Evolutionary conservation across 2,797 vertebrate species (phyloP).

Genomic region (Periophthalmus magnuspinnatus): DNA sequence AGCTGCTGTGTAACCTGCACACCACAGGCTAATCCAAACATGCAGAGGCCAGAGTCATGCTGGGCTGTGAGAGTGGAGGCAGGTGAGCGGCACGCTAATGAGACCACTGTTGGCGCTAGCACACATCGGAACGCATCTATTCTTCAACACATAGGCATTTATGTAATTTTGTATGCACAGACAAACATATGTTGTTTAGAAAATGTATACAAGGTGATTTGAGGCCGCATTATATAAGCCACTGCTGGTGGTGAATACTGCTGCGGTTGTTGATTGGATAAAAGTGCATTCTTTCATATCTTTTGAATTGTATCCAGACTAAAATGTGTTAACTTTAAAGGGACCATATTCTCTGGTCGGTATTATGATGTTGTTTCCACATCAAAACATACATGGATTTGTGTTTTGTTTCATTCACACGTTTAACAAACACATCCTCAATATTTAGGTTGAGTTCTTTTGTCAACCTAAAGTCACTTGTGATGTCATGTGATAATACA

Average conservation of each 20-base stretch:
- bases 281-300: constrained; percentile 54
- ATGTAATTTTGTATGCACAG: constrained; percentile 8
- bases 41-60: constrained; percentile 41
- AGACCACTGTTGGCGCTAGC: constrained; percentile 47
- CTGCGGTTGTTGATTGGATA: constrained; percentile 60
- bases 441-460: too few species aligned
- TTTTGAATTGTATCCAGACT: constrained; percentile 29
- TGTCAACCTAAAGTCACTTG: too few species aligned
- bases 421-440: too few species aligned
- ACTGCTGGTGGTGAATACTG: constrained; percentile 33
- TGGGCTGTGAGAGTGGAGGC: constrained; percentile 43
- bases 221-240: constrained; percentile 50
- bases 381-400: too few species aligned
- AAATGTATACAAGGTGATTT: constrained; percentile 49
- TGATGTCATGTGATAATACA: too few species aligned
- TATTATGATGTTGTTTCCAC: too few species aligned
- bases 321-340: too few species aligned
- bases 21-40: constrained; percentile 13
- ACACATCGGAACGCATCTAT: background rate
- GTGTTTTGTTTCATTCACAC: too few species aligned
- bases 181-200: constrained; percentile 19
- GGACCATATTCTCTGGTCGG: too few species aligned
- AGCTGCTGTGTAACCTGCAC: constrained; percentile 36
- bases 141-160: constrained; percentile 9
- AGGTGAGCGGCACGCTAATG: constrained; percentile 56